Evolutionary conservation across 2,113 vertebrate genomes (phyloP).

Genomic region (Pelmatolapia mariae): DNA sequence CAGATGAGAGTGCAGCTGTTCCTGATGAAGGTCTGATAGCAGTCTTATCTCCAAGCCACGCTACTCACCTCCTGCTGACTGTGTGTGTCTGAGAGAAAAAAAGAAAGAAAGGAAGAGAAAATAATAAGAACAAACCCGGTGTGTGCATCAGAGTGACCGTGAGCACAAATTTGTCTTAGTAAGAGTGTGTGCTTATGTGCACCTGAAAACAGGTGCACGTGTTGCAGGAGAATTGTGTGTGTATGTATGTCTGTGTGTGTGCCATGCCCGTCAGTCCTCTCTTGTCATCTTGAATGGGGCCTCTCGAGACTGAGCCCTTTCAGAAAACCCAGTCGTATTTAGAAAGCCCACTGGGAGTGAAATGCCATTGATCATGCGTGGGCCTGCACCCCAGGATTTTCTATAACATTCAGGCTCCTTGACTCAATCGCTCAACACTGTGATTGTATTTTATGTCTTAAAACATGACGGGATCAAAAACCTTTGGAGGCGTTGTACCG

Average conservation of each 20-base stretch:
- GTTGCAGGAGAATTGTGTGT: background rate
- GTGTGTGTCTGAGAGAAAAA: background rate
- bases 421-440: background rate
- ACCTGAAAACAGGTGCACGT: background rate
- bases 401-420: background rate
- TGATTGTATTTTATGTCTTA: background rate
- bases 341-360: slow-evolving; percentile 24
- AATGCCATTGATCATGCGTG: slow-evolving; percentile 17
- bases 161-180: background rate
- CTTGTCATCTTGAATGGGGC: slow-evolving; percentile 4
- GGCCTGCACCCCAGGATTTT: background rate
- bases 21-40: slow-evolving; percentile 47
- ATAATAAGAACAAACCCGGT: background rate
- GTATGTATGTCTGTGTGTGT: background rate
- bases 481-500: background rate
- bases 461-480: background rate
- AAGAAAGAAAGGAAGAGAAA: background rate
- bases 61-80: slow-evolving; percentile 34
- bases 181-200: background rate
- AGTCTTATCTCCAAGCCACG: slow-evolving; percentile 37
- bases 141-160: background rate
- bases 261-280: background rate
- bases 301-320: slow-evolving; percentile 4
- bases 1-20: slow-evolving; percentile 41
- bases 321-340: slow-evolving; percentile 30